Evolutionary conservation across 2,797 vertebrate species (phyloP).

Genomic region (Vespertilio murinus): DNA sequence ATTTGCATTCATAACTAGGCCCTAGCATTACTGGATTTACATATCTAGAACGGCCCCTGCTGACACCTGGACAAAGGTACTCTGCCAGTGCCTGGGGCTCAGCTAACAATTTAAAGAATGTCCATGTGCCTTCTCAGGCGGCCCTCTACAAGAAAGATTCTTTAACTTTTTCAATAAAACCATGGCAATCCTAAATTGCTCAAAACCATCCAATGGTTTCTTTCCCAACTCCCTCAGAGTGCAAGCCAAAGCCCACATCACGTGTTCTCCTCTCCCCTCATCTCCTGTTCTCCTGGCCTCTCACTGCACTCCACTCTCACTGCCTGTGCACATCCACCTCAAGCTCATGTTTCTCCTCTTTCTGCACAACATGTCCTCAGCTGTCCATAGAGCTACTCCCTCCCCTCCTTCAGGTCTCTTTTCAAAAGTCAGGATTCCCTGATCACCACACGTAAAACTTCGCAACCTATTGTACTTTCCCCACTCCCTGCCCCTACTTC

Average conservation of each 20-base stretch:
- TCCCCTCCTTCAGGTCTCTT: not conserved
- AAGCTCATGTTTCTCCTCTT: not conserved
- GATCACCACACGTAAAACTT: too few relatives aligned
- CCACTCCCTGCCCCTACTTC: not conserved
- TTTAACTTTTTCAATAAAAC: not conserved
- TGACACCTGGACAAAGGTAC: too few relatives aligned
- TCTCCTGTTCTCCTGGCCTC: rapidly evolving
- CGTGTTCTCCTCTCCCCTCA: not conserved
- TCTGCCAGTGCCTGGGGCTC: too few relatives aligned
- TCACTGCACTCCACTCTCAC: too few relatives aligned
- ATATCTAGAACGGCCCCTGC: too few relatives aligned
- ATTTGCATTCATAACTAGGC: too few relatives aligned
- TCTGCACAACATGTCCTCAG: not conserved
- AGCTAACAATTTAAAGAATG: too few relatives aligned
- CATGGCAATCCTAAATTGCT: not conserved
- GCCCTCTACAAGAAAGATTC: too few relatives aligned
- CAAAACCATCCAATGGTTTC: not conserved
- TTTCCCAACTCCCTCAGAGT: not conserved
- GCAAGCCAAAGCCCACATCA: not conserved
- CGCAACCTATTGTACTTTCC: not conserved
- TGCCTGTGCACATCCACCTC: too few relatives aligned
- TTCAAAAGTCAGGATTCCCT: not conserved
- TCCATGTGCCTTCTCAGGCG: too few relatives aligned
- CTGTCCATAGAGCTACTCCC: rapidly evolving
- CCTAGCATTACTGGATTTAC: too few relatives aligned